These are phyloP conservation scores for Phylloscopus collybita DNA, from an alignment of 2,797 vertebrate species.

Conservation along the genomic window DNA sequence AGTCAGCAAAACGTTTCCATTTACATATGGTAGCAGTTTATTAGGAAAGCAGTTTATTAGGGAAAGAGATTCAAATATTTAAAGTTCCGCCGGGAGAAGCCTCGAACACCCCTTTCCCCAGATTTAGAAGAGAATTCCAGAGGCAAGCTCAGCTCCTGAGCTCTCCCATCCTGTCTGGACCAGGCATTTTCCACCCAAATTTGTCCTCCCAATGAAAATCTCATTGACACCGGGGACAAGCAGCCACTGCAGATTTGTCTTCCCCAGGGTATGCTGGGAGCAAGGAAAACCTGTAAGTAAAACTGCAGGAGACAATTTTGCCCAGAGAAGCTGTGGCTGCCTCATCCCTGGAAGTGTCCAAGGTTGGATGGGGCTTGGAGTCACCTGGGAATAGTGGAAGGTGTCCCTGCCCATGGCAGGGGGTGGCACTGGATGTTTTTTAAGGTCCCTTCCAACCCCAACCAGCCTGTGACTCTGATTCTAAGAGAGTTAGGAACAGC, in stretches of 20 bases:
- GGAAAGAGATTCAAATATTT: slow-evolving; percentile 36
- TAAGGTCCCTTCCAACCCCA: not conserved
- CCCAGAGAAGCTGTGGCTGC: not conserved
- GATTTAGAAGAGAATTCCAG: not conserved
- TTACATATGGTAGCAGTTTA: slow-evolving; percentile 51
- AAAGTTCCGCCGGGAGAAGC: not conserved
- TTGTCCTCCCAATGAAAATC: not conserved
- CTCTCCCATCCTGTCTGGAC: not conserved
- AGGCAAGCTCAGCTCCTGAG: not conserved
- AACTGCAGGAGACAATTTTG: not conserved
- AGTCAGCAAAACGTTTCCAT: not conserved
- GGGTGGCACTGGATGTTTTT: not conserved
- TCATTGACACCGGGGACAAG: fast-evolving
- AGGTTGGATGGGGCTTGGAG: not conserved
- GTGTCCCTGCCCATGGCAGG: not conserved
- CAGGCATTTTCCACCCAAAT: not conserved
- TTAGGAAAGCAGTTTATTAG: slow-evolving; percentile 56
- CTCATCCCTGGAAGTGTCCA: not conserved
- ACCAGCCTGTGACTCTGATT: not conserved
- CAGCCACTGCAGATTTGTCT: not conserved
- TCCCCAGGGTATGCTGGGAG: not conserved
- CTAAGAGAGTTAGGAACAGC: not conserved
- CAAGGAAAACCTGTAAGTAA: not conserved
- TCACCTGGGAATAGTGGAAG: not conserved
- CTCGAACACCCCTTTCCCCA: not conserved